Conservation (phyloP, 2,113 vertebrate genomes). For the Pipa parva region DNA sequence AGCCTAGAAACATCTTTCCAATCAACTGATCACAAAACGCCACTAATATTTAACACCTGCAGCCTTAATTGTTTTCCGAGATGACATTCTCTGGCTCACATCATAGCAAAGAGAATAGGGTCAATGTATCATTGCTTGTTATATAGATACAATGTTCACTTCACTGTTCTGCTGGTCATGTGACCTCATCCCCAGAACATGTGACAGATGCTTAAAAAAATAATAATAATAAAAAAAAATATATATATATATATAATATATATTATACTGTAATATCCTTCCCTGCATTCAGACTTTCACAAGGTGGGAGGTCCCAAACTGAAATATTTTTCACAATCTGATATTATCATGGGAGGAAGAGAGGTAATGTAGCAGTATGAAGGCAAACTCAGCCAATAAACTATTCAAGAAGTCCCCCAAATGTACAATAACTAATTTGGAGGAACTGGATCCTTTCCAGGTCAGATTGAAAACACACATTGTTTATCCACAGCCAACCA, state of each 20-base stretch:
- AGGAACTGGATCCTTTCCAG: conserved; percentile 35
- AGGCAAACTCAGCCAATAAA: conserved; percentile 31
- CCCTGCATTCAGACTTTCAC: conserved; percentile 10
- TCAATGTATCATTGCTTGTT: not conserved
- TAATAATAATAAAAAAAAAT: too few relatives aligned
- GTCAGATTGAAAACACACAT: conserved; percentile 32
- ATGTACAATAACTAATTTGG: conserved; percentile 19
- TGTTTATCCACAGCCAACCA: conserved; percentile 8
- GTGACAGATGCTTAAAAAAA: not conserved
- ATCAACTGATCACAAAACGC: not conserved
- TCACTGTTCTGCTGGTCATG: not conserved
- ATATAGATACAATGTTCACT: conserved; percentile 7
- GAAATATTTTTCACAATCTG: conserved; percentile 33
- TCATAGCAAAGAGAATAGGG: conserved; percentile 14
- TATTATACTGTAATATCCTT: not conserved
- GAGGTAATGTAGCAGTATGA: conserved; percentile 32
- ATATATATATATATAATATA: too few relatives aligned
- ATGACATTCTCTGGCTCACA: not conserved
- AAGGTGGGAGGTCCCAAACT: conserved; percentile 31
- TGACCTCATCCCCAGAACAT: not conserved
- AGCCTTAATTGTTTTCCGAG: conserved; percentile 3
- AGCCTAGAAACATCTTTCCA: not conserved
- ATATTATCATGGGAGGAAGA: conserved; percentile 40
- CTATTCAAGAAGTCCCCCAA: conserved; percentile 24
- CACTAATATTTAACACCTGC: conserved; percentile 10